Evolutionary conservation across 2,888 invertebrate species (phyloP), one percentile per base, ranked within the genome.

Genomic region (Drosophila recens): DNA sequence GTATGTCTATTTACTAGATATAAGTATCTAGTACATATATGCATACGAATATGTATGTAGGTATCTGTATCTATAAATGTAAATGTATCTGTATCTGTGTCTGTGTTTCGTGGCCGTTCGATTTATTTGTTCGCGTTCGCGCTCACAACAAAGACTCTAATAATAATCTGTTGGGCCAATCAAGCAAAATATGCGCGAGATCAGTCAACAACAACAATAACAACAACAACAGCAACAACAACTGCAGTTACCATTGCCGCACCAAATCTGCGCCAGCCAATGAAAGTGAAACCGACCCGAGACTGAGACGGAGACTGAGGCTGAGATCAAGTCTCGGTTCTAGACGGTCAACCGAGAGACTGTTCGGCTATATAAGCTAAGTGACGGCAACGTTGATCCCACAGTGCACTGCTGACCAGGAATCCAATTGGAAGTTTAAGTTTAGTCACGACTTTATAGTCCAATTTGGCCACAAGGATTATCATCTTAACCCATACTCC

Each of bases 351-450:
- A 53, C 54, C 54, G 58, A 49, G 80, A 76, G 74, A 54, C 56
- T 58, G 67, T 72, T 82, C 86, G 87, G 89, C 84, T 92, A 92
- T 93, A 92, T 83, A 93, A 92, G 90, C 90, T 81, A 77, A 76
- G 52, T 90, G 87, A 80, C 82, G 74, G 73, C 67, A 69, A 72
- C 76, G 79, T 79, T 86, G 78, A 72, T 79, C 75, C 75, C 90
- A 91, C 93, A 92, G 92, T 92, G 90, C 90, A 83, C 79, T 83
- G 82, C 84, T 87, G 90, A 89, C 90, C 90, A 90, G 91, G 90
- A 91, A 85, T 77, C 91, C 90, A 92, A 91, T 93, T 93, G 93
- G 93, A 93, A 93, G 93, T 93, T 92, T 92, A 90, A 89, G 90
- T 90, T 90, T 87, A 86, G 69, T 75, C 52, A 69, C 75, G 77